Evolutionary conservation across 2,797 vertebrate species (phyloP).

Genomic region (Jordanella pulchra): DNA sequence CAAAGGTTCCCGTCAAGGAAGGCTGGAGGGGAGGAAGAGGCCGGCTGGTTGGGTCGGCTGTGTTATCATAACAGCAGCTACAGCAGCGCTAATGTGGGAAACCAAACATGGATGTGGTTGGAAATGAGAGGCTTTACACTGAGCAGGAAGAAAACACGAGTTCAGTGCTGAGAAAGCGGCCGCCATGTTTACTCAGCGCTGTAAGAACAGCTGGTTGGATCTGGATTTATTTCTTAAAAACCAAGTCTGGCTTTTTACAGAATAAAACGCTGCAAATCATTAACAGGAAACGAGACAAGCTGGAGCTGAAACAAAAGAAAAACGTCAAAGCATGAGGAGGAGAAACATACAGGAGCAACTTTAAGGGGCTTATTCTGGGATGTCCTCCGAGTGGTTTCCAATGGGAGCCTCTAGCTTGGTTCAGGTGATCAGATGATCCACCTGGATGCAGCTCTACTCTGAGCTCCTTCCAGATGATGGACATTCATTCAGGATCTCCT

Average conservation of each 20-base stretch:
- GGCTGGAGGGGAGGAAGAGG: slow-evolving; percentile 59
- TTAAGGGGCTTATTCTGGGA: too few relatives aligned
- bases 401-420: too few relatives aligned
- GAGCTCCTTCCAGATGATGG: too few relatives aligned
- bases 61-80: slow-evolving; percentile 69
- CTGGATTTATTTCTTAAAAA: neutral
- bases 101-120: slow-evolving; percentile 39
- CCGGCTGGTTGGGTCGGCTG: slow-evolving; percentile 35
- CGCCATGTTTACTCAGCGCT: neutral
- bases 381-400: too few relatives aligned
- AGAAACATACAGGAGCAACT: neutral
- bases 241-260: neutral
- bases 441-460: too few relatives aligned
- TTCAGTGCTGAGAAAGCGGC: neutral
- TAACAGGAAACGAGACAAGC: neutral
- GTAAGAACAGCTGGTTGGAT: neutral
- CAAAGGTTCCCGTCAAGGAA: slow-evolving; percentile 58
- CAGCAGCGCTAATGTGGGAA: slow-evolving; percentile 63
- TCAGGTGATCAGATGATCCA: too few relatives aligned
- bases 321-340: neutral
- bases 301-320: neutral
- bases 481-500: too few relatives aligned
- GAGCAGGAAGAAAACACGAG: neutral
- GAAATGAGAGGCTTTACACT: slow-evolving; percentile 7
- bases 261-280: neutral